Conservation (phyloP, 2,113 vertebrate species). For the Crotalus tigris region DNA sequence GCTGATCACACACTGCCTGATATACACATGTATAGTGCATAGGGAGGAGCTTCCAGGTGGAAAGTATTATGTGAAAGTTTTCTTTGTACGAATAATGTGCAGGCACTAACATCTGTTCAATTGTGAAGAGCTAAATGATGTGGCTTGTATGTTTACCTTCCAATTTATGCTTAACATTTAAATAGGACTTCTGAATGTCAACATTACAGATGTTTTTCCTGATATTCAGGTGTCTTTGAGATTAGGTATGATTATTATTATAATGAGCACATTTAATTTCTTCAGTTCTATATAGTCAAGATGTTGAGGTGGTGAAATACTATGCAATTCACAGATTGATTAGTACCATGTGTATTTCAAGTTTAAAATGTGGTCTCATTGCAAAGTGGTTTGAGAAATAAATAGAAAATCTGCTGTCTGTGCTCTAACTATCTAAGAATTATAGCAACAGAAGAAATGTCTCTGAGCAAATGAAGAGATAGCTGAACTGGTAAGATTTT, state of each 20-base stretch:
- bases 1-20: neutral
- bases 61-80: neutral
- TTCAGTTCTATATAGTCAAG: neutral
- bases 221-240: neutral
- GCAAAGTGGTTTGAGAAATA: neutral
- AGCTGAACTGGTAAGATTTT: neutral
- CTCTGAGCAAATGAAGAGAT: neutral
- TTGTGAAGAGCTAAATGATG: neutral
- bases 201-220: neutral
- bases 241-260: neutral
- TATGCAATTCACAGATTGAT: neutral
- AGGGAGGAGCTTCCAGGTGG: neutral
- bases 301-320: neutral
- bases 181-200: neutral
- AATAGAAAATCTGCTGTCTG: neutral
- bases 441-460: neutral
- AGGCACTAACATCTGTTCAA: neutral
- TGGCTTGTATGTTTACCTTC: neutral
- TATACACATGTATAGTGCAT: neutral
- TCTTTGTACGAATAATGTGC: neutral
- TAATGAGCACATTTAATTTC: neutral
- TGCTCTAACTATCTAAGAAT: neutral
- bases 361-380: neutral
- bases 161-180: neutral
- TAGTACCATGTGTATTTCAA: neutral